phyloP scores from a whole-genome alignment of 2,797 vertebrate species.

The Eospalax fontanierii region DNA sequence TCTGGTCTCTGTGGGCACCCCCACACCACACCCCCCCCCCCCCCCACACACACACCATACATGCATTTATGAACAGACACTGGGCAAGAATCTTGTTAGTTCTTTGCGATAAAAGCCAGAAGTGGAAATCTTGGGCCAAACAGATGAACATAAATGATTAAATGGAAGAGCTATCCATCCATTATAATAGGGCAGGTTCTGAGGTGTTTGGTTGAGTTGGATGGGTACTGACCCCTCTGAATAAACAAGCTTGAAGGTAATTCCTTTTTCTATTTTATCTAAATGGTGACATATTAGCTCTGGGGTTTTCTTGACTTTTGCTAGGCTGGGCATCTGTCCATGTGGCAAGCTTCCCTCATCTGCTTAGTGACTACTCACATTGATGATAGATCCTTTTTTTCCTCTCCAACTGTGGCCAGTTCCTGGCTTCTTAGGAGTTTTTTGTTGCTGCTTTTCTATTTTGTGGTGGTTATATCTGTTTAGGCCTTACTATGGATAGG shows the following conservation, averaged over 20 bases:
- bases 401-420: background rate
- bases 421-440: background rate
- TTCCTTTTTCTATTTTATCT: background rate
- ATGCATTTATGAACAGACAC: background rate
- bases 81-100: background rate
- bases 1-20: no score
- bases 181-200: background rate
- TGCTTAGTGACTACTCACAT: background rate
- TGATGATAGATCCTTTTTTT: fast-evolving
- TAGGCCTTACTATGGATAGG: background rate
- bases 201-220: background rate
- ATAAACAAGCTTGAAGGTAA: background rate
- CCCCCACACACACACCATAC: no score
- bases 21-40: no score
- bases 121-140: background rate
- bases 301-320: background rate
- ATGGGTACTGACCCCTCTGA: background rate
- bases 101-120: conserved; percentile 33
- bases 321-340: background rate
- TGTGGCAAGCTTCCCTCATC: no score
- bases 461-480: no score
- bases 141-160: background rate
- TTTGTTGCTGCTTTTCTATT: background rate
- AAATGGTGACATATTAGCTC: fast-evolving
- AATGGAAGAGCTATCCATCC: background rate